phyloP scores from a whole-genome alignment of 2,888 invertebrate genomes.

The Polyommatus iphigenia region DNA sequence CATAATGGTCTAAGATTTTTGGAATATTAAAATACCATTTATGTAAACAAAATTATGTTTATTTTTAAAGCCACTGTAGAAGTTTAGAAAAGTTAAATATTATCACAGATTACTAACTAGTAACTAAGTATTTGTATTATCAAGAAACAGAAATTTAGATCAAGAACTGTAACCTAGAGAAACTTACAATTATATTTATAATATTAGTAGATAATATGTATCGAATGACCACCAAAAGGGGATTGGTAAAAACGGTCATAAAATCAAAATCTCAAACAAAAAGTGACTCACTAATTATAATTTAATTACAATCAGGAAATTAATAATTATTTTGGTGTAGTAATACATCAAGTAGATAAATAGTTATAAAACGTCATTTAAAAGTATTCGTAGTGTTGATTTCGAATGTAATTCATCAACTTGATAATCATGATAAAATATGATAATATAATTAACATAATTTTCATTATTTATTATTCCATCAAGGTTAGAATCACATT shows the following conservation, averaged over 20 bases:
- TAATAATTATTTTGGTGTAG: not conserved
- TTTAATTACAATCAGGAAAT: not conserved
- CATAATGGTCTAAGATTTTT: not conserved
- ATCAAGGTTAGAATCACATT: no score
- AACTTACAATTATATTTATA: no score
- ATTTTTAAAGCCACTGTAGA: not conserved
- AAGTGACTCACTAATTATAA: not conserved
- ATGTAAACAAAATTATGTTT: not conserved
- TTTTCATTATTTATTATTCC: not conserved
- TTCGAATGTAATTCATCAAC: constrained; percentile 2
- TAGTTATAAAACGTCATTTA: not conserved
- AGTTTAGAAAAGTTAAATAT: not conserved
- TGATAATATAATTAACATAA: not conserved
- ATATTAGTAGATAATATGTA: not conserved
- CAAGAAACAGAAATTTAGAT: no score
- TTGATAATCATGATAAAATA: not conserved
- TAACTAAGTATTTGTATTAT: no score
- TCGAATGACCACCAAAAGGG: not conserved
- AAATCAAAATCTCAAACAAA: not conserved
- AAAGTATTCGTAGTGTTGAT: not conserved
- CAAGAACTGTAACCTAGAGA: no score
- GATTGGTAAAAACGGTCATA: not conserved
- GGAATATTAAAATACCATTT: not conserved
- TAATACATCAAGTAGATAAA: constrained; percentile 14
- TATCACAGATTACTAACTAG: no score